Evolutionary conservation across 2,888 invertebrate genomes (phyloP), one percentile per base, ranked within the genome.

Genomic region (Machimus atricapillus): DNA sequence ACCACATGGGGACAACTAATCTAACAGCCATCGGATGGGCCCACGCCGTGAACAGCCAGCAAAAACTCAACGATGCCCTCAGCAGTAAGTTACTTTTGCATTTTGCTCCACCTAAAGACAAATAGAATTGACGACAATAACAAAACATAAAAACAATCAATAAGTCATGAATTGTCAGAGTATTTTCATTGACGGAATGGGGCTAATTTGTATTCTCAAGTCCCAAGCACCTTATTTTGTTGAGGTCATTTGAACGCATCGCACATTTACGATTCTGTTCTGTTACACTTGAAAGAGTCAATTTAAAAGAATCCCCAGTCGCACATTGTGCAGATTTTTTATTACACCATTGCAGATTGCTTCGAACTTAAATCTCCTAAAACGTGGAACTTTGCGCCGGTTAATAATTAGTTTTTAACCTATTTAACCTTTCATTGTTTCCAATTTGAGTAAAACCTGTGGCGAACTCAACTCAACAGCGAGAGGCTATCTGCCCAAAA

Each of bases 1-100:
- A 56, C 1, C 6, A 40, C 58, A 2, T 56, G 27, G 3, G 34
- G 14, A 34, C 9, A 7, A 93, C 93, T 86, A 96, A 97, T 91
- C 93, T 97, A 85, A 96, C 96, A 0, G 94, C 94, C 87, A 93
- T 97, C 37, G 95, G 94, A 27, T 98, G 98, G 98, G 96, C 96
- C 0, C 98, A 98, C 92, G 97, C 96, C 46, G 97, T 97, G 73
- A 98, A 98, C 91, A 96, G 94, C 89, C 94, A 94, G 90, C 93
- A 93, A 0, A 93, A 94, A 88, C 93, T 98, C 56, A 91, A 94
- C 8, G 93, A 94, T 1, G 95, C 95, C 56, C 92, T 97, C 76
- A 92, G 92, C 52, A 94, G 95, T 95, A 91, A 91, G 91, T 91
- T 19, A 37, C 40, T 9, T 73, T 23, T 23, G 8, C 37, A 85